A percentile compares a stretch with the other conserved stretches of the same genome.
Evolutionary conservation across 2,113 vertebrate species (phyloP).

Genomic region (Hippocampus guttulatus): DNA sequence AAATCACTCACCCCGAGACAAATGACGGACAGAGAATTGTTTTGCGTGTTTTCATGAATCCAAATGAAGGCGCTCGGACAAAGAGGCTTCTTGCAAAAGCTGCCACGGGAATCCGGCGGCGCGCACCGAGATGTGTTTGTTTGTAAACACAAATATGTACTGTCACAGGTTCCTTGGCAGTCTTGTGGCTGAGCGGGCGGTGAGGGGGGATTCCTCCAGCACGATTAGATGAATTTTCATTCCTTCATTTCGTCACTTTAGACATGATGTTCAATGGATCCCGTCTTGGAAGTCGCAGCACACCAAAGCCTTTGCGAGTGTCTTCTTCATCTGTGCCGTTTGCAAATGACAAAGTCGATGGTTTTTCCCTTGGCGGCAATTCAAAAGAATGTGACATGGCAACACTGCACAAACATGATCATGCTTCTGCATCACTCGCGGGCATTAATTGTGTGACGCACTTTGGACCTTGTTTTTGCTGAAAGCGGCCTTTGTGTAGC

Average conservation of each 20-base stretch:
- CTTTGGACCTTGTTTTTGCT: conserved; percentile 61
- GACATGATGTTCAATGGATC: conserved; percentile 63
- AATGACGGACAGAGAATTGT: conserved; percentile 58
- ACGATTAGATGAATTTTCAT: conserved; percentile 74
- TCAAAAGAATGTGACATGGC: conserved; percentile 57
- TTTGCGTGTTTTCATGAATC: conserved; percentile 63
- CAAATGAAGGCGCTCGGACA: conserved; percentile 62
- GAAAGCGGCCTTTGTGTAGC: conserved; percentile 49
- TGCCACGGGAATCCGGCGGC: conserved; percentile 45
- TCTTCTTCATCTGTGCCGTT: conserved; percentile 67
- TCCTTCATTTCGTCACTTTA: conserved; percentile 69
- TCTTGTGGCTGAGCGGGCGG: conserved; percentile 16
- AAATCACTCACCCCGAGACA: conserved; percentile 52
- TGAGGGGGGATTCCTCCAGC: conserved; percentile 55
- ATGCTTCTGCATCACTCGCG: conserved; percentile 57
- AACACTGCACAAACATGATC: conserved; percentile 48
- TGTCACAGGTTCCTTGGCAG: conserved; percentile 48
- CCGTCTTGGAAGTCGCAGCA: conserved; percentile 60
- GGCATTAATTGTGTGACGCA: conserved; percentile 57
- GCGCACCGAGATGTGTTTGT: conserved; percentile 58
- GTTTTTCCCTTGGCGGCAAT: conserved; percentile 53
- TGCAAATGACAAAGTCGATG: conserved; percentile 67
- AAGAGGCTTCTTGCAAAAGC: conserved; percentile 53
- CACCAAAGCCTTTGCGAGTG: conserved; percentile 62
- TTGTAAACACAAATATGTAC: conserved; percentile 47